These are phyloP conservation scores for Umimayanthus kanabou DNA, from an alignment of 92 coral and sea anemone genomes.

Conservation along the genomic window DNA sequence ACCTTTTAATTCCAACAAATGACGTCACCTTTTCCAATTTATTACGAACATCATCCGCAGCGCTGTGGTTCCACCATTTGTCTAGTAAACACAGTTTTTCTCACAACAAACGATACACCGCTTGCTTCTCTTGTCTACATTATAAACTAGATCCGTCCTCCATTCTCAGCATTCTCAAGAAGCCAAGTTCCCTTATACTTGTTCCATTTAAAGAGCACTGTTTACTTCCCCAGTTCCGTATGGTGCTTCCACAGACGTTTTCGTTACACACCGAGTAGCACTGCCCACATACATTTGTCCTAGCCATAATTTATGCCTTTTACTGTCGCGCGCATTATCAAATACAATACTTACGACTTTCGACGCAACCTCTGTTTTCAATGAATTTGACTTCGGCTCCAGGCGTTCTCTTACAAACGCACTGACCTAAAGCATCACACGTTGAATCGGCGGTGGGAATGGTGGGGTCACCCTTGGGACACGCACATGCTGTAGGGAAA, in stretches of 20 bases:
- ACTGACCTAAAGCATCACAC: conserved; percentile 6
- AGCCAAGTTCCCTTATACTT: not conserved
- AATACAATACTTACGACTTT: conserved; percentile 4
- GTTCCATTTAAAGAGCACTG: not conserved
- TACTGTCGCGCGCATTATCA: not conserved
- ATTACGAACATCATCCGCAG: no score
- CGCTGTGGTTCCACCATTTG: no score
- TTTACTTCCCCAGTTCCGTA: not conserved
- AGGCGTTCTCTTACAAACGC: conserved; percentile 17
- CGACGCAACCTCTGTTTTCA: conserved; percentile 19
- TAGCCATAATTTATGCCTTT: not conserved
- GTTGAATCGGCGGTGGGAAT: not conserved
- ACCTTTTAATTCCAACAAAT: no score
- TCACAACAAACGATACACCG: no score
- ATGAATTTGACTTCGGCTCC: conserved; percentile 8
- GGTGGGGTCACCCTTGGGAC: conserved; percentile 23
- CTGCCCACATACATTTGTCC: not conserved
- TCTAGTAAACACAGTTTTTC: no score
- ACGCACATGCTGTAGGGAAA: conserved; percentile 15
- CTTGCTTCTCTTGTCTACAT: no score
- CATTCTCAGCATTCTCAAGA: not conserved
- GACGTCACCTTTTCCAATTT: no score
- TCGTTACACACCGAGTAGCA: not conserved
- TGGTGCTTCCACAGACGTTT: not conserved
- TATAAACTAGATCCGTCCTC: not conserved